Evolutionary conservation across 1,140 invertebrate genomes (phyloP).

Genomic region (Melipona quadrifasciata): DNA sequence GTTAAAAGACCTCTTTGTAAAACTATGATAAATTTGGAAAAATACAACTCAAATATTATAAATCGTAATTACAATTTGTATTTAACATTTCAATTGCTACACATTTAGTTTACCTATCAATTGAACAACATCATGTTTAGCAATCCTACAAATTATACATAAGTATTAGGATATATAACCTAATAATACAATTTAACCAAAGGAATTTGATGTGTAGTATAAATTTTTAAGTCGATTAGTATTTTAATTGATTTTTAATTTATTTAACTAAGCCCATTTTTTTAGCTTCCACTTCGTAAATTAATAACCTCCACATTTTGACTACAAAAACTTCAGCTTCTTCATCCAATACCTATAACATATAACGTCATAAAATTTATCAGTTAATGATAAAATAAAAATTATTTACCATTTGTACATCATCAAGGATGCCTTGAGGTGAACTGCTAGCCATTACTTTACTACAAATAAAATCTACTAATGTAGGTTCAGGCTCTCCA

Average conservation of each 20-base stretch:
- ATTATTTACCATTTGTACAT: slow-evolving; percentile 96
- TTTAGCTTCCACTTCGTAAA: slow-evolving; percentile 99
- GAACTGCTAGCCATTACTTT: slow-evolving; percentile 96
- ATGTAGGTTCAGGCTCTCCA: slow-evolving; percentile 98
- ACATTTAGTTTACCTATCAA: slow-evolving; percentile 64
- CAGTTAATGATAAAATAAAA: not conserved
- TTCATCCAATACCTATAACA: slow-evolving; percentile 95
- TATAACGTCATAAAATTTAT: not conserved
- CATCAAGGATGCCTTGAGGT: slow-evolving; percentile 96
- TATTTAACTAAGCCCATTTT: slow-evolving; percentile 92
- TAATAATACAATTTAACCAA: slow-evolving; percentile 73
- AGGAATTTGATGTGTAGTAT: slow-evolving; percentile 72
- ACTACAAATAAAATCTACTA: slow-evolving; percentile 99
- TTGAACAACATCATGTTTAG: slow-evolving; percentile 62
- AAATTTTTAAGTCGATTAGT: slow-evolving; percentile 70
- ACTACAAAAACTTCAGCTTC: slow-evolving; percentile 99
- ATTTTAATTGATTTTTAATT: slow-evolving; percentile 65
- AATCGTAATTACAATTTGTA: slow-evolving; percentile 72
- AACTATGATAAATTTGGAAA: slow-evolving; percentile 35
- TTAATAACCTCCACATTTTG: slow-evolving; percentile 99
- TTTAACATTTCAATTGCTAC: slow-evolving; percentile 68
- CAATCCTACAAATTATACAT: slow-evolving; percentile 72
- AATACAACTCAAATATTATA: slow-evolving; percentile 57
- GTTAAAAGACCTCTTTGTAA: not conserved
- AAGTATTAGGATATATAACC: slow-evolving; percentile 66